phyloP scores from a whole-genome alignment of 2,797 vertebrate species.

The Siniperca obscura region DNA sequence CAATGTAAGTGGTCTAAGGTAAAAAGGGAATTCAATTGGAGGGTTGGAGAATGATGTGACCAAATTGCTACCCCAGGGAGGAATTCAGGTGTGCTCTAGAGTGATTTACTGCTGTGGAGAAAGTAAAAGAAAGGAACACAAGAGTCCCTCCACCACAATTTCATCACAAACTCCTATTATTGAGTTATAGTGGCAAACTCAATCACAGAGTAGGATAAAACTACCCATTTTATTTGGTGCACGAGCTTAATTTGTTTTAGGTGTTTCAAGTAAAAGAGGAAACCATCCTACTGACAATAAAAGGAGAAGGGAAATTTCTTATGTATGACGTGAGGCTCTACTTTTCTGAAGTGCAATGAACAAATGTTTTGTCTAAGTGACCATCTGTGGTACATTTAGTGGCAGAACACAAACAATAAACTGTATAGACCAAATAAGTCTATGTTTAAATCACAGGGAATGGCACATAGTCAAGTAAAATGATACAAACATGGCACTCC shows the following conservation, averaged over 20 bases:
- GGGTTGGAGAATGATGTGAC: constrained; percentile 25
- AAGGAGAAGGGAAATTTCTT: background rate
- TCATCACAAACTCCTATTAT: constrained; percentile 30
- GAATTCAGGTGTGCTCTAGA: constrained; percentile 24
- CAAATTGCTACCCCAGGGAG: constrained; percentile 38
- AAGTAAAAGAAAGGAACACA: constrained; percentile 31
- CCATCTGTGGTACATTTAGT: background rate
- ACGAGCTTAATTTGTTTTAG: constrained; percentile 17
- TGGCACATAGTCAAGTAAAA: constrained; percentile 3
- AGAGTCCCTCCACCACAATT: constrained; percentile 16
- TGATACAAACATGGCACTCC: constrained; percentile 29
- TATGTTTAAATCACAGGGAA: constrained; percentile 15
- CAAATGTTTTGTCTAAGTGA: constrained; percentile 7
- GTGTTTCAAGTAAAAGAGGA: background rate
- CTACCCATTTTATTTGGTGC: constrained; percentile 19
- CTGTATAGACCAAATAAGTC: background rate
- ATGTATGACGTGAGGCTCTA: background rate
- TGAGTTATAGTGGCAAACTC: constrained; percentile 50
- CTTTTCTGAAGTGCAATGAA: constrained; percentile 5
- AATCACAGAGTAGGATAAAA: constrained; percentile 24
- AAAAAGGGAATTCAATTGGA: constrained; percentile 26
- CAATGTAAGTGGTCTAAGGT: constrained; percentile 20
- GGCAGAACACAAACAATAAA: background rate
- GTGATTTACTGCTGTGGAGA: constrained; percentile 26
- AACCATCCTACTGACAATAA: background rate